A percentile compares a stretch with the other conserved stretches of the same genome.
These are phyloP conservation scores for Caenorhabditis elegans DNA, from an alignment of 1,140 invertebrate species.

Conservation along the genomic window DNA sequence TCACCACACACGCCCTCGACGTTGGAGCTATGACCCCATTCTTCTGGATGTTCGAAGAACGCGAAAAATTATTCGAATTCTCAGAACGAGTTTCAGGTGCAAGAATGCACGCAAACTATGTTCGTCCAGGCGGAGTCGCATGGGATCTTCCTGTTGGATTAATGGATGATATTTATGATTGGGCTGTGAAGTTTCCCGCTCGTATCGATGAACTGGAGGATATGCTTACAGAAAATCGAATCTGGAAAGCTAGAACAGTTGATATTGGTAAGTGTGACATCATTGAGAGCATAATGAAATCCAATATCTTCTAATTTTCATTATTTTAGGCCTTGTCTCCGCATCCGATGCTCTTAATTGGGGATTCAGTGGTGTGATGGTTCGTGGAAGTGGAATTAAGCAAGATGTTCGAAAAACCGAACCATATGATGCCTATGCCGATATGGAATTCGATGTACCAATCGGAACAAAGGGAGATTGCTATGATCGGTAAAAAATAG, in stretches of 20 bases:
- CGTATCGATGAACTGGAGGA: conserved; percentile 92
- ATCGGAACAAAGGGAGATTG: conserved; percentile 91
- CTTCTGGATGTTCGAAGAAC: conserved; percentile 96
- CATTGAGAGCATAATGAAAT: no score
- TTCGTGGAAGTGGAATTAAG: conserved; percentile 91
- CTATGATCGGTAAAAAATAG: conserved; percentile 78
- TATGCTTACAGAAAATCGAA: conserved; percentile 84
- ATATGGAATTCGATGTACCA: conserved; percentile 94
- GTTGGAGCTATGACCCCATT: conserved; percentile 94
- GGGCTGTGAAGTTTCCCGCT: conserved; percentile 75
- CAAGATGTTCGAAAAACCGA: conserved; percentile 93
- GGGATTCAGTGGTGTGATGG: conserved; percentile 85
- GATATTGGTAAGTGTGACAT: conserved; percentile 76
- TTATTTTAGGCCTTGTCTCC: conserved; percentile 71
- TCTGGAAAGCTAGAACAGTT: conserved; percentile 84
- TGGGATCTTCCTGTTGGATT: conserved; percentile 88
- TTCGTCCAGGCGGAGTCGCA: conserved; percentile 82
- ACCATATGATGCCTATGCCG: conserved; percentile 91
- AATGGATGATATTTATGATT: conserved; percentile 93
- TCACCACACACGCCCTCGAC: conserved; percentile 88
- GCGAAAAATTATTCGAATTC: conserved; percentile 97
- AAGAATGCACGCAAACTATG: conserved; percentile 93
- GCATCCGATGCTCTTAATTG: conserved; percentile 88
- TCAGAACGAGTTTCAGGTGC: conserved; percentile 93
- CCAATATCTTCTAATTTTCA: no score